Evolutionary conservation across 2,888 invertebrate species (phyloP).

Genomic region (Troides aeacus): DNA sequence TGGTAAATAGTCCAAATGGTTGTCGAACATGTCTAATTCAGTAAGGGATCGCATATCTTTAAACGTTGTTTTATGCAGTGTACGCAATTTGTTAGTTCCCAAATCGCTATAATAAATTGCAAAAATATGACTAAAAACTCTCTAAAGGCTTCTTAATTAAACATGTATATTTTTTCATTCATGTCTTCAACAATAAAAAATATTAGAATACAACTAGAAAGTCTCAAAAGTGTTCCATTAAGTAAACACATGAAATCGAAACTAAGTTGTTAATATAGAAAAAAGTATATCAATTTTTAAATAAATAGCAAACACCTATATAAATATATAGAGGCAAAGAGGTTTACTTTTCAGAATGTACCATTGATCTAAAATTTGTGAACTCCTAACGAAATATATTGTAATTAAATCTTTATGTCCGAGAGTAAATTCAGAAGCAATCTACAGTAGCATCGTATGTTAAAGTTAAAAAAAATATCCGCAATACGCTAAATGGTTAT

Average conservation of each 20-base stretch:
- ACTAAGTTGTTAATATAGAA: no score
- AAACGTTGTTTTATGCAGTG: constrained; percentile 85
- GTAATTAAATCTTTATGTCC: not conserved
- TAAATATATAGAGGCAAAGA: not conserved
- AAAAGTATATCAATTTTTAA: not conserved
- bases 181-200: no score
- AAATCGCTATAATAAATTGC: constrained; percentile 81
- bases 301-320: not conserved
- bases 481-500: not conserved
- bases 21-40: constrained; percentile 86
- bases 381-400: not conserved
- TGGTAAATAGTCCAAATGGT: constrained; percentile 84
- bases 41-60: constrained; percentile 82
- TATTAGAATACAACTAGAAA: no score
- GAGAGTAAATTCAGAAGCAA: not conserved
- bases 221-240: no score
- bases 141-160: no score
- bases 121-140: not conserved
- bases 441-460: not conserved
- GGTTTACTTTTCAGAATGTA: not conserved
- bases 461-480: not conserved
- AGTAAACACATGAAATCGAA: no score
- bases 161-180: no score
- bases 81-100: constrained; percentile 84
- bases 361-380: not conserved